These are phyloP conservation scores for Tor tambroides DNA, from an alignment of 2,113 vertebrate species.

Conservation along the genomic window DNA sequence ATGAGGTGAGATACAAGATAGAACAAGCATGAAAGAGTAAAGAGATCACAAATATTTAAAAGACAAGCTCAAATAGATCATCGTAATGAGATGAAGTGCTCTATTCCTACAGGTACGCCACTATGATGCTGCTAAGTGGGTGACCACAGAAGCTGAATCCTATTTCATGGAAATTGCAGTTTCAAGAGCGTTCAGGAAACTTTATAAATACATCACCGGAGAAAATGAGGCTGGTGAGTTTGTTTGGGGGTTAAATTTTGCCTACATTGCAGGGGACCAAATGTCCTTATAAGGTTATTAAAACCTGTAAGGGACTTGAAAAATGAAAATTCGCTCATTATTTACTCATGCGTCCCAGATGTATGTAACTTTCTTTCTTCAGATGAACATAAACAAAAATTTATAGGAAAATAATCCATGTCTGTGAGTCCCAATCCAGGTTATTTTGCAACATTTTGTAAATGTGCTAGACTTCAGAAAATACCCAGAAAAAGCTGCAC, in stretches of 20 bases:
- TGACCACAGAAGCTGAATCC: slow-evolving; percentile 58
- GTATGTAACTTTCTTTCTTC: not conserved
- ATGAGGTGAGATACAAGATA: slow-evolving; percentile 66
- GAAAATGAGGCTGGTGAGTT: slow-evolving; percentile 65
- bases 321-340: too few relatives aligned
- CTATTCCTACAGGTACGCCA: slow-evolving; percentile 69
- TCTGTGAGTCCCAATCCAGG: too few relatives aligned
- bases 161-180: slow-evolving; percentile 57
- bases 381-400: too few relatives aligned
- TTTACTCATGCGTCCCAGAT: not conserved
- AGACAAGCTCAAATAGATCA: not conserved
- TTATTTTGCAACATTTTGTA: too few relatives aligned
- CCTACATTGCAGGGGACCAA: too few relatives aligned
- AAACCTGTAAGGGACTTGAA: too few relatives aligned
- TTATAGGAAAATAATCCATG: too few relatives aligned
- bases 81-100: not conserved
- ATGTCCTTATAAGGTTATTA: too few relatives aligned
- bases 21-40: not conserved
- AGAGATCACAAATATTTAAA: not conserved
- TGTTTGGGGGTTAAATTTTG: not conserved
- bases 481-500: too few relatives aligned
- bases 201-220: slow-evolving; percentile 73
- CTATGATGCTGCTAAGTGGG: slow-evolving; percentile 71
- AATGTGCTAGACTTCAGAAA: too few relatives aligned
- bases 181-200: slow-evolving; percentile 59